Base-by-base conservation (phyloP, 1,140 invertebrate genomes). In the Palaemon carinicauda region DNA sequence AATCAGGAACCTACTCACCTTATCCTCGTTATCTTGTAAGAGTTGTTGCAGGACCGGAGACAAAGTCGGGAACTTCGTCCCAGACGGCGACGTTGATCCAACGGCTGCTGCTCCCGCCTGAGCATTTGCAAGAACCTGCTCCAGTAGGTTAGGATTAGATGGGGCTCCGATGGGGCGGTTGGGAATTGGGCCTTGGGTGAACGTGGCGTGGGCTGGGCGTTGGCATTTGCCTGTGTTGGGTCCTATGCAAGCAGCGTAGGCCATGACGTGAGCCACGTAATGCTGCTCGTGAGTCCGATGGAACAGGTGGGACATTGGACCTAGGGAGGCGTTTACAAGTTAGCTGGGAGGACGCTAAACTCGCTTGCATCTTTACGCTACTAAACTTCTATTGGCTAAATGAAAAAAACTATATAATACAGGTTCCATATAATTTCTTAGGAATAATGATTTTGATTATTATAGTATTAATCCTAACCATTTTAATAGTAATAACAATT, bases 241-340 rank as follows among this genome's bases (percentile, higher is more conserved):
- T 21, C 95, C 95, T 83, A 96, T 94, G 90, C 94, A 93, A 0
- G 95, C 92, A 0, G 96, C 95, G 90, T 96, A 96, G 1, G 94
- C 94, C 78, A 98, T 95, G 0, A 95, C 96, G 91, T 97, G 95
- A n/a, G 95, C 95, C 1, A 98, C 95, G 91, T 97, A 98, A 90
- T 95, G 95, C 91, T 98, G 97, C 91, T 99, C 97, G 90, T 98
- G 96, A 0, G 97, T 94, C 50, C 94, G 95, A 89, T 97, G 95
- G 89, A 98, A 96, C 5, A 99, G 92, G 92, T 98, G 96, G 0
- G 96, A 94, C 92, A 95, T 95, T 2, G 97, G 97, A 82, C 98
- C 97, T 96, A 91, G 31, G 91, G 93, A 90, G 15, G 10, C 33
- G 0, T 15, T 19, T 21, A 10, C 24, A 29, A 7, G 3, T 15